A percentile compares a stretch with the other conserved stretches of the same genome.
phyloP scores from a whole-genome alignment of 2,797 vertebrate genomes.

The Pempheris klunzingeri region DNA sequence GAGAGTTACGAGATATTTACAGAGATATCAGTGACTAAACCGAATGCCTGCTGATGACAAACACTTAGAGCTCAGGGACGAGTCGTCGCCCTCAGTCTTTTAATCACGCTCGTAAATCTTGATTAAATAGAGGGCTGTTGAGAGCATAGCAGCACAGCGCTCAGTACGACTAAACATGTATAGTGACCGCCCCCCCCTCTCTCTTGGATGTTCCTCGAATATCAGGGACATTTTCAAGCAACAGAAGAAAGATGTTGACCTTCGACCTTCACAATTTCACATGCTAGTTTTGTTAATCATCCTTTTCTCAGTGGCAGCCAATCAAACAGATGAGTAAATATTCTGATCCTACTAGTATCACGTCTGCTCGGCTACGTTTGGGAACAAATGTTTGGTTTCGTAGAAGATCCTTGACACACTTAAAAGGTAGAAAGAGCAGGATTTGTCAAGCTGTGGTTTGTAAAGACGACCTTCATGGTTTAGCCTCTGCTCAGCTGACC shows the following conservation, averaged over 20 bases:
- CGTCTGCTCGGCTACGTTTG: background rate
- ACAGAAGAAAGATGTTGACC: no score
- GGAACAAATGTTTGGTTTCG: background rate
- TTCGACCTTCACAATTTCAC: no score
- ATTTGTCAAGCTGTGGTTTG: no score
- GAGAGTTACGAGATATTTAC: background rate
- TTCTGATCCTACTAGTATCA: no score
- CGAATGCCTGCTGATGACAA: constrained; percentile 17
- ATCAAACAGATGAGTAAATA: no score
- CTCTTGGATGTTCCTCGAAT: background rate
- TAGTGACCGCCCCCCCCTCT: no score
- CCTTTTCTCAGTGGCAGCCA: no score
- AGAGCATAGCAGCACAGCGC: background rate
- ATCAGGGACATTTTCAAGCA: no score
- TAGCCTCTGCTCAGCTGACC: no score
- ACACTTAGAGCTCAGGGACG: constrained; percentile 1
- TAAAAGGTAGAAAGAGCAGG: no score
- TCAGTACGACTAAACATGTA: background rate
- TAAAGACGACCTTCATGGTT: no score
- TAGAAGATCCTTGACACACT: background rate
- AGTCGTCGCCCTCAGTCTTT: constrained; percentile 14
- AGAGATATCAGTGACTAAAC: background rate
- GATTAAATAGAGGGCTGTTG: background rate
- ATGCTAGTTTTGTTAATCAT: background rate
- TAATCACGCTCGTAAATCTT: constrained; percentile 37